Conservation (phyloP, 2,113 vertebrate genomes). For the Platichthys flesus region DNA sequence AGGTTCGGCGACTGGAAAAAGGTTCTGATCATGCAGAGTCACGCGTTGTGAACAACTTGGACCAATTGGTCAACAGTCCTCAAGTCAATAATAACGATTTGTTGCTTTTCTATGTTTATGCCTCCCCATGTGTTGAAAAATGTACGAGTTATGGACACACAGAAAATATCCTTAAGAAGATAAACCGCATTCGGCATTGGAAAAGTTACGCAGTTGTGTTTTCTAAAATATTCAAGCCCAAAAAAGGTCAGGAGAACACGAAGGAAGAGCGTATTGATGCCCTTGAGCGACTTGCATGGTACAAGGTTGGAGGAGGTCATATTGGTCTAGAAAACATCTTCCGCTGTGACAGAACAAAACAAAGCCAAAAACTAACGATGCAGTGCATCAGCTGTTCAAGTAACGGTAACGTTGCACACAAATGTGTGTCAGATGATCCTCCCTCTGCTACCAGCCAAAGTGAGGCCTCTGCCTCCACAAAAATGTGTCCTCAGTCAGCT, state of each 20-base stretch:
- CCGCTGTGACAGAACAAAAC: background rate
- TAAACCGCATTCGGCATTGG: background rate
- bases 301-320: too few species aligned
- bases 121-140: background rate
- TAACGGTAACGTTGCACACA: accelerated
- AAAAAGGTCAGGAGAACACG: accelerated
- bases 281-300: too few species aligned
- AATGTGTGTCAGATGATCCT: background rate
- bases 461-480: too few species aligned
- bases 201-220: background rate
- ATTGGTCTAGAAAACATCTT: background rate
- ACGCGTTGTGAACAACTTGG: background rate
- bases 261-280: too few species aligned
- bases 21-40: too few species aligned
- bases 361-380: background rate
- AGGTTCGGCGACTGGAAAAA: too few species aligned
- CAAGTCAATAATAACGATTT: accelerated
- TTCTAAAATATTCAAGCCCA: background rate
- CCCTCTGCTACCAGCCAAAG: background rate
- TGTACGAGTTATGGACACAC: accelerated
- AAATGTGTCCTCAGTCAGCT: too few species aligned
- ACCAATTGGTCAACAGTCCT: background rate
- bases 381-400: background rate
- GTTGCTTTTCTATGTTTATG: constrained; percentile 19
- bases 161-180: accelerated